Evolutionary conservation across 2,113 vertebrate species (phyloP), one percentile per base, ranked within the genome.

Genomic region (Butorides virescens): DNA sequence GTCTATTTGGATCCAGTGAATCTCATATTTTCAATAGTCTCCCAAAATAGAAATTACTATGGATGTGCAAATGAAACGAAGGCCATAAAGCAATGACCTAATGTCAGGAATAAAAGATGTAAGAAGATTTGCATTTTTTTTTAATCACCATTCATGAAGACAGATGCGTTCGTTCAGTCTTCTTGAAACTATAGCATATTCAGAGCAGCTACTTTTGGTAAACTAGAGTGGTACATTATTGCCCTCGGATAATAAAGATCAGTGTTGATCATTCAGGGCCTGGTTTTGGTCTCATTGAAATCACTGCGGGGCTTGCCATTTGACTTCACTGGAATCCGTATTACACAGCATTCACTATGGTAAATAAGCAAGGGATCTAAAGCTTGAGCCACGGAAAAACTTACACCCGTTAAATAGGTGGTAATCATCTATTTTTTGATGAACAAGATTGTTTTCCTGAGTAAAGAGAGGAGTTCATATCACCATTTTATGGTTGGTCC

Each of bases 91-190:
- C 94, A 95, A 92, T 97, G 98, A 97, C 97, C 97, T 97, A 94
- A 76, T 97, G 97, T 97, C 98, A 98, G 97, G 94, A 97, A 97
- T 95, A 95, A 98, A 97, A 97, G 95, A 98, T 97, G 96, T 95
- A 97, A 97, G 97, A 95, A 92, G 95, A 98, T 98, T 97, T 97
- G 96, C 97, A 90, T 97, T 96, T 95, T 96, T 97, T 96, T 93
- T 87, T 78, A 98, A 98, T 98, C 96, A 96, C 97, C 93, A 97
- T 97, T 98, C 97, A 96, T 91, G 95, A 94, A 97, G 97, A 97
- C 96, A 97, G 96, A 98, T 94, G 96, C 91, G 88, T 96, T 95
- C 9, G 87, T 96, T 97, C 96, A 94, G 80, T 65, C 25, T 79
- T 95, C 97, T 93, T 95, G 94, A 96, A 97, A 96, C 86, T 80